Base-by-base conservation (phyloP, 2,888 invertebrate species). In the Lagria hirta region DNA sequence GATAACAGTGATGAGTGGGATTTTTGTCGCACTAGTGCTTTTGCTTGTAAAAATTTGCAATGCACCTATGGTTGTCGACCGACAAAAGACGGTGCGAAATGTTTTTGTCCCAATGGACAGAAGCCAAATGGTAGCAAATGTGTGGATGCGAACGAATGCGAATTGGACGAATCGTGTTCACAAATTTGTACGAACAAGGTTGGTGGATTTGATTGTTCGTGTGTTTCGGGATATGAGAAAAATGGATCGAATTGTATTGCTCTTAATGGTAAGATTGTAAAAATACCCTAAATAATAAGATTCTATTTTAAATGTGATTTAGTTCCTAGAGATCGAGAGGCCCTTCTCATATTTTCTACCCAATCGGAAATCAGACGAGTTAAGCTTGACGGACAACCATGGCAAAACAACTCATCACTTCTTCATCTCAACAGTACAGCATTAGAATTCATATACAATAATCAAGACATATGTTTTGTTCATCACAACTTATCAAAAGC, bases 111-210 rank as follows among this genome's bases (percentile, higher is more conserved):
- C 11, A 68, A 71, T 21, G 88, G 89, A 1, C 78, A 81, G 67
- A 77, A 79, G 61, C 77, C 83, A 2, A 74, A 78, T 48, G 77
- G 72, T 37, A 80, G 77, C 12, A 72, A 70, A 33, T 89, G 89
- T 63, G 73, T 80, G 34, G 90, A 91, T 72, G 80, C 82, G 51
- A 79, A 91, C 72, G 89, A 91, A 73, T 92, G 92, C 73, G 69
- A 72, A 53, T 71, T 79, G 52, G 82, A 84, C 51, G 83, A 80
- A 24, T 70, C 79, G 32, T 90, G 89, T 71, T 82, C 87, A 65
- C 90, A 90, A 72, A 64, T 74, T 21, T 90, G 89, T 70, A 73
- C 58, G 58, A 87, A 88, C 73, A 78, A 79, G 8, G 69, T 72
- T 14, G 83, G 84, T 48, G 81, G 83, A 18, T 88, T 75, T 72